Evolutionary conservation across 2,888 invertebrate species (phyloP).

Genomic region (Eumacrocentrus americanus): DNA sequence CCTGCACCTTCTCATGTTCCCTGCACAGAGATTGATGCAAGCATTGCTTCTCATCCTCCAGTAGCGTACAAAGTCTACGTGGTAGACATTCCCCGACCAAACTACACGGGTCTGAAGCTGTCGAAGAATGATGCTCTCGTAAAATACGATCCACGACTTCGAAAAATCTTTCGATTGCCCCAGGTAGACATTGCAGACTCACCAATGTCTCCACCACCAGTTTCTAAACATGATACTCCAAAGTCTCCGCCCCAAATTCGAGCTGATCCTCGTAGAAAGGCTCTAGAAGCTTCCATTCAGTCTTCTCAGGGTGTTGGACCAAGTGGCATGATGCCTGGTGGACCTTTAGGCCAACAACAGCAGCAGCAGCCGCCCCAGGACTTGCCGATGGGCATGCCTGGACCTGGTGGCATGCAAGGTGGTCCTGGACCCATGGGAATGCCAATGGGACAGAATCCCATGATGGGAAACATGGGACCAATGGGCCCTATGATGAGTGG

Average conservation of each 20-base stretch:
- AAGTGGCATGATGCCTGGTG: slow-evolving; percentile 25
- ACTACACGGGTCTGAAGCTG: slow-evolving; percentile 76
- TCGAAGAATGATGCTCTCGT: slow-evolving; percentile 74
- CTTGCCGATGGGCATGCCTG: slow-evolving; percentile 31
- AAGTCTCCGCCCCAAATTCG: slow-evolving; percentile 60
- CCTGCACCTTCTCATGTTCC: slow-evolving; percentile 82
- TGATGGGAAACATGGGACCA: slow-evolving; percentile 48
- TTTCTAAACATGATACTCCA: slow-evolving; percentile 57
- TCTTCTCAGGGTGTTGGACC: slow-evolving; percentile 18
- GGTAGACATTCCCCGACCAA: slow-evolving; percentile 75
- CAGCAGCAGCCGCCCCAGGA: slow-evolving; percentile 17
- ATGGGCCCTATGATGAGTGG: slow-evolving; percentile 47
- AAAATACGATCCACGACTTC: slow-evolving; percentile 76
- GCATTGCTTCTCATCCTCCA: slow-evolving; percentile 77
- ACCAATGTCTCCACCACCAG: slow-evolving; percentile 66
- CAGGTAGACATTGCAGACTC: slow-evolving; percentile 67
- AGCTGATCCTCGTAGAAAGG: slow-evolving; percentile 55
- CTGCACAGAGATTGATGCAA: slow-evolving; percentile 86
- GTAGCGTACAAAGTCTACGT: slow-evolving; percentile 70
- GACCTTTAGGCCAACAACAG: too few relatives aligned
- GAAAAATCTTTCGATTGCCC: slow-evolving; percentile 75
- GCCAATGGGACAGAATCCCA: slow-evolving; percentile 48
- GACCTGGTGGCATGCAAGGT: slow-evolving; percentile 23
- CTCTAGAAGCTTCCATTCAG: slow-evolving; percentile 48
- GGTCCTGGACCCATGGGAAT: slow-evolving; percentile 40